Base-by-base conservation (phyloP, 2,888 invertebrate genomes). In the Pammene aurita region DNA sequence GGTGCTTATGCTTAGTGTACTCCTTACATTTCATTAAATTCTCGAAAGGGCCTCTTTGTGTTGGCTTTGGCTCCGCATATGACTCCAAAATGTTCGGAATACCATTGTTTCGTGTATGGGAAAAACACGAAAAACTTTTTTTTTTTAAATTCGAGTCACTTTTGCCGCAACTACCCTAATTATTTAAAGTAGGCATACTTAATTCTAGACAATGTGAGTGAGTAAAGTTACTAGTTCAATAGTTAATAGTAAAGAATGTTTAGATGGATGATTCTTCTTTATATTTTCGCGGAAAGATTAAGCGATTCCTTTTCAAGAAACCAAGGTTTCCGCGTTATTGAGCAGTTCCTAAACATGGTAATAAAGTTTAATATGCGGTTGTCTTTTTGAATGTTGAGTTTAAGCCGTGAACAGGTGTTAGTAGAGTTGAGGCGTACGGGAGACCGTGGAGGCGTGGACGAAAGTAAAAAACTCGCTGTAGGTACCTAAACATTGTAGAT, bases 141-240 rank as follows among this genome's bases (percentile, higher is more conserved):
- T n/a, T n/a, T 9, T 38, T 38, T 38, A 5, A 38, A 38, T 38
- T 6, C 5, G 38, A 9, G 38, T 38, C 26, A 56, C 13, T 56
- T 62, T 67, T 56, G 48, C 67, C 62, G 55, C 26, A 18, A 2
- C 2, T 11, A 48, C 55, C 56, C 16, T n/a, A 62, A 48, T 62
- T 62, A 67, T 67, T 56, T 41, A 56, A 50, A 62, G 34, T 48
- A n/a, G 41, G 44, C 57, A 13, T 18, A 44, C 14, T 48, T n/a
- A n/a, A 55, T 50, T 56, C 50, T 34, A 61, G 13, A 56, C 62
- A 62, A 56, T n/a, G 56, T 42, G 46, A 62, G 62, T 50, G 41
- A 56, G 62, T 14, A 48, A 55, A 61, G 48, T 62, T 42, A 46
- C 41, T 52, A 6, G 54, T 55, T 46, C 52, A 52, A 60, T 55